A percentile compares a stretch with the other conserved stretches of the same genome.
phyloP scores from a whole-genome alignment of 2,113 vertebrate genomes.

The Ciconia boyciana region DNA sequence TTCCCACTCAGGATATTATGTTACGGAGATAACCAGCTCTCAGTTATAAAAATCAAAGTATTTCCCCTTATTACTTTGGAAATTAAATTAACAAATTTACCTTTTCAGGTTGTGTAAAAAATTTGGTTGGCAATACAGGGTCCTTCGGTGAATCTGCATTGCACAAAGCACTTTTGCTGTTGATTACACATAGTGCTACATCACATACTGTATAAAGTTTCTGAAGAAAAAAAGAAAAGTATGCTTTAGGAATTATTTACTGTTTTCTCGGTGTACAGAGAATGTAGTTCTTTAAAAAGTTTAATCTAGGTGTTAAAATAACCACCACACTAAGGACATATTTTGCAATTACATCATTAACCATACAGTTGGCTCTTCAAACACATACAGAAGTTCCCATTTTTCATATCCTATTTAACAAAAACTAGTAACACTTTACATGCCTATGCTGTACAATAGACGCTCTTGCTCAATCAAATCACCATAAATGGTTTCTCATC shows the following conservation, averaged over 20 bases:
- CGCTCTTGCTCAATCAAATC: background rate
- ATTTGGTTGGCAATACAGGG: conserved; percentile 90
- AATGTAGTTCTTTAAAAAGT: background rate
- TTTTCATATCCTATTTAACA: background rate
- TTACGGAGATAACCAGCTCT: background rate
- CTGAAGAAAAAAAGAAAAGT: conserved; percentile 65
- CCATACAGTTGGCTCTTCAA: background rate
- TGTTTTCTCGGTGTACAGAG: background rate
- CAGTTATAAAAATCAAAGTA: background rate
- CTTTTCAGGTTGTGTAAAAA: conserved; percentile 96
- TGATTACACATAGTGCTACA: conserved; percentile 95
- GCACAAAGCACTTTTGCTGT: conserved; percentile 96
- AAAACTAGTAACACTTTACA: background rate
- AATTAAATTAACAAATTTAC: conserved; percentile 63
- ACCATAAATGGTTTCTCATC: background rate
- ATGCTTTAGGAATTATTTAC: background rate
- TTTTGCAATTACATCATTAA: background rate
- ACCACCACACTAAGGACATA: background rate
- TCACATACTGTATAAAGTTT: conserved; percentile 99
- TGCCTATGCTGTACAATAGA: background rate
- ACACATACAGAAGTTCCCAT: background rate
- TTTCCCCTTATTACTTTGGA: background rate
- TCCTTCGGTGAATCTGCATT: conserved; percentile 96
- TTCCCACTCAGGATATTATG: background rate
- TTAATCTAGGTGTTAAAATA: background rate